Percentiles rank a stretch among this genome's conserved stretches.
phyloP scores from a whole-genome alignment of 2,797 vertebrate genomes.

The Chelon auratus region DNA sequence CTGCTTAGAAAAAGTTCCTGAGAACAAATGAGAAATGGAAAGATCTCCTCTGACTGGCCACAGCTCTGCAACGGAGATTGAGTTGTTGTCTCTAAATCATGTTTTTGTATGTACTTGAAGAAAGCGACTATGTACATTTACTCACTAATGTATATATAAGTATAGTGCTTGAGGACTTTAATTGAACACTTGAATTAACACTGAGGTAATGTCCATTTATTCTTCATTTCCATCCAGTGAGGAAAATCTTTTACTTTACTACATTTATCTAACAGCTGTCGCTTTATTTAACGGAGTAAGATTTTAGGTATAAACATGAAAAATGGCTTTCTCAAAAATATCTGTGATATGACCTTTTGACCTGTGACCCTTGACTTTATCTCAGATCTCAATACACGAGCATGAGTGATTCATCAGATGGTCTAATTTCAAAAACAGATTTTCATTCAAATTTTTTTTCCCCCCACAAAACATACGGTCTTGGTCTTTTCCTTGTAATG shows the following conservation, averaged over 20 bases:
- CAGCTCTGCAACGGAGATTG: constrained; percentile 9
- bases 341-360: background rate
- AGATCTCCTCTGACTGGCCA: constrained; percentile 43
- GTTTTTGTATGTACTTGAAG: constrained; percentile 2
- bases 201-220: background rate
- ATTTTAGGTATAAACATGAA: background rate
- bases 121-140: constrained; percentile 10
- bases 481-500: too few species aligned
- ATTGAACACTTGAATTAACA: background rate
- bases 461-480: too few species aligned
- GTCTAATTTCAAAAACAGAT: background rate
- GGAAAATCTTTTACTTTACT: background rate
- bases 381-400: too few species aligned
- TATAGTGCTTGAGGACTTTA: background rate
- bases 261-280: background rate
- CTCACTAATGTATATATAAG: background rate
- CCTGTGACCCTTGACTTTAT: too few species aligned
- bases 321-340: background rate
- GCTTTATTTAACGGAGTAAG: background rate
- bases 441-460: too few species aligned
- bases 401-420: background rate
- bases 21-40: constrained; percentile 67
- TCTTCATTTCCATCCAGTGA: background rate
- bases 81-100: constrained; percentile 16
- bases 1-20: constrained; percentile 67